Percentiles rank a stretch among this genome's conserved stretches.
These are phyloP conservation scores for Puffinus mauretanicus DNA, from an alignment of 2,113 vertebrate species.

Conservation along the genomic window DNA sequence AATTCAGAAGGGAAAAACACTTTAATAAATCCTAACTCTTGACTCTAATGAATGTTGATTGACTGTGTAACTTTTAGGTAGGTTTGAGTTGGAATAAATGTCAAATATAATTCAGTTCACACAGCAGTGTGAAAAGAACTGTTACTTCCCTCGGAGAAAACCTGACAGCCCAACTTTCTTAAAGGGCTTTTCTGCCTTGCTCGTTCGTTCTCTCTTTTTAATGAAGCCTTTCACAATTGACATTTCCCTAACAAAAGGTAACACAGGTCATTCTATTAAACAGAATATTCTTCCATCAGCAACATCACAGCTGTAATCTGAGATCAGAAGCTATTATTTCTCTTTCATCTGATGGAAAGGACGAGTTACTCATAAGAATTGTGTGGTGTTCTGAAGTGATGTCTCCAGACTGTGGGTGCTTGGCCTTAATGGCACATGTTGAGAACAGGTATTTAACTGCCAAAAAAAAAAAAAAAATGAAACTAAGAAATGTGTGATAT, in stretches of 20 bases:
- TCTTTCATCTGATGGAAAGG: neutral
- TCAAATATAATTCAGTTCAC: constrained; percentile 60
- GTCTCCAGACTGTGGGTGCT: neutral
- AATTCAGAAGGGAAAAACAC: neutral
- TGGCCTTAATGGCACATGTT: neutral
- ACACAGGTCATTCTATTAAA: constrained; percentile 27
- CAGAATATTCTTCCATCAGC: neutral
- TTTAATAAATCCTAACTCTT: constrained; percentile 31
- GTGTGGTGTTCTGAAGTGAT: neutral
- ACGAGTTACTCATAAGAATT: neutral
- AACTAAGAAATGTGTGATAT: neutral
- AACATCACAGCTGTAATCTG: neutral
- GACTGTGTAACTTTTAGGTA: constrained; percentile 49
- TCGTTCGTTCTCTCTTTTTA: constrained; percentile 22
- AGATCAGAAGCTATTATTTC: constrained; percentile 29
- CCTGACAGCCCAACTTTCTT: constrained; percentile 56
- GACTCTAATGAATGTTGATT: constrained; percentile 54
- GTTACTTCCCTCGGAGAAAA: constrained; percentile 43
- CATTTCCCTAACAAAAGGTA: constrained; percentile 44
- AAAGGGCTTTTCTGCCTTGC: constrained; percentile 47
- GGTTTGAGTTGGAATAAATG: constrained; percentile 54
- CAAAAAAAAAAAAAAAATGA: neutral
- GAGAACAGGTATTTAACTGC: neutral
- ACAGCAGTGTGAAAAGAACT: constrained; percentile 19
- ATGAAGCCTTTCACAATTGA: constrained; percentile 41